These are phyloP conservation scores for Drosophila anomalipes DNA, from an alignment of 2,888 invertebrate species.

Conservation along the genomic window DNA sequence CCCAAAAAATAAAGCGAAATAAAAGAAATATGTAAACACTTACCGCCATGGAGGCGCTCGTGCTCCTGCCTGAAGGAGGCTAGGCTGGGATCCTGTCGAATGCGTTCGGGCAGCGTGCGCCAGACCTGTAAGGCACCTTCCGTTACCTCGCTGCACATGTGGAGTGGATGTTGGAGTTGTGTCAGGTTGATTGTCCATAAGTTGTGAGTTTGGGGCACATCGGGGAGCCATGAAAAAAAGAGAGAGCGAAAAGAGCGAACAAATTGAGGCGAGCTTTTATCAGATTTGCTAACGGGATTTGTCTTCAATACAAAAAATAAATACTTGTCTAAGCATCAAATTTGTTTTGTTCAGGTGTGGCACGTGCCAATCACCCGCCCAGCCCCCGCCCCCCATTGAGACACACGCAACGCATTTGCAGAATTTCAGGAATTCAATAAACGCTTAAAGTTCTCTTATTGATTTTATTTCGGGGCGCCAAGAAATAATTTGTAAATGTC, in stretches of 20 bases:
- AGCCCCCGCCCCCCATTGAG: not conserved
- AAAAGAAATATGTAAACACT: conserved; percentile 50
- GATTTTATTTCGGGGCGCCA: conserved; percentile 44
- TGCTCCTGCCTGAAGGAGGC: conserved; percentile 87
- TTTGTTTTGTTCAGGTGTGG: conserved; percentile 71
- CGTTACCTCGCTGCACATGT: conserved; percentile 86
- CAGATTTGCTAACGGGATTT: conserved; percentile 55
- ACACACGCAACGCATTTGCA: not conserved
- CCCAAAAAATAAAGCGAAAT: not conserved
- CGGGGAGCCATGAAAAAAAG: conserved; percentile 66
- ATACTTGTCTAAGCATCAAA: conserved; percentile 41
- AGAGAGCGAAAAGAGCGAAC: conserved; percentile 18
- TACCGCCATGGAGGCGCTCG: conserved; percentile 85
- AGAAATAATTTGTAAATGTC: conserved; percentile 28
- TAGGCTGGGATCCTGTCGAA: conserved; percentile 89
- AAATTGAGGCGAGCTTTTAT: conserved; percentile 61
- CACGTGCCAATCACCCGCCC: conserved; percentile 15
- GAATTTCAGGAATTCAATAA: conserved; percentile 56
- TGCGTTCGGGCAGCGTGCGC: conserved; percentile 89
- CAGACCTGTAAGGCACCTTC: conserved; percentile 89
- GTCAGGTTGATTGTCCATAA: conserved; percentile 31
- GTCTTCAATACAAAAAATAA: conserved; percentile 56
- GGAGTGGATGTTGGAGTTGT: not conserved
- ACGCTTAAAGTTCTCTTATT: conserved; percentile 52
- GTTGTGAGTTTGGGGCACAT: conserved; percentile 62